Conservation (phyloP, 2,113 vertebrate genomes). For the Brachyhypopomus occidentalis region DNA sequence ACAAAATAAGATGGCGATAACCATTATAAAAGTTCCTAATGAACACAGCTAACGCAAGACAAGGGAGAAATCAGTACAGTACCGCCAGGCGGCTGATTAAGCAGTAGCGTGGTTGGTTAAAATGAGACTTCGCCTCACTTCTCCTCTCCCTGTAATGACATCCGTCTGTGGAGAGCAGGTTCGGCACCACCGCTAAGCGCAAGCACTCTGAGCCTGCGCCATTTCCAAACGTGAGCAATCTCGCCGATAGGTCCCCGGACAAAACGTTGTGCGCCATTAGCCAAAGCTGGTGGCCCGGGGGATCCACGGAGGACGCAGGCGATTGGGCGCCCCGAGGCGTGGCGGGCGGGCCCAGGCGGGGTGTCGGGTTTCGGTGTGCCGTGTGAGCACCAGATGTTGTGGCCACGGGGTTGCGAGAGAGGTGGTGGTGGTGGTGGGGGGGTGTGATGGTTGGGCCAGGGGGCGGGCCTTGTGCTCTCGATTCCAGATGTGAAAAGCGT, state of each 20-base stretch:
- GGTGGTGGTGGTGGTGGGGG: slow-evolving; percentile 1
- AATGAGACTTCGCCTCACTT: slow-evolving; percentile 13
- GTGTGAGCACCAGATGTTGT: slow-evolving; percentile 68
- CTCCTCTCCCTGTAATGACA: slow-evolving; percentile 12
- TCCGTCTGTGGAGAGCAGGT: slow-evolving; percentile 19
- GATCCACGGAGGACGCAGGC: slow-evolving; percentile 1
- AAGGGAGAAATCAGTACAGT: neutral
- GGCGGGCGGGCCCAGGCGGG: slow-evolving; percentile 43
- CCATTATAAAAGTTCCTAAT: slow-evolving; percentile 4
- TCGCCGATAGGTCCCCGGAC: slow-evolving; percentile 7
- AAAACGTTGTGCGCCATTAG: slow-evolving; percentile 7
- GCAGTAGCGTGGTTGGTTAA: neutral
- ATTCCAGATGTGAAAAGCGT: slow-evolving; percentile 64
- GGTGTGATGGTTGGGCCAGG: neutral
- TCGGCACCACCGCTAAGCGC: slow-evolving; percentile 8
- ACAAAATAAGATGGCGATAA: slow-evolving; percentile 1
- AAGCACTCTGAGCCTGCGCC: neutral
- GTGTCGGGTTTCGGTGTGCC: slow-evolving; percentile 53
- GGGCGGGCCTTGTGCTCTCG: slow-evolving; percentile 16
- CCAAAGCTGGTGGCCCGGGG: neutral
- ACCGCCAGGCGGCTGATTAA: neutral
- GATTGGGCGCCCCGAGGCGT: neutral
- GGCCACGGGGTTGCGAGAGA: slow-evolving; percentile 51
- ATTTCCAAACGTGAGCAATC: slow-evolving; percentile 13
- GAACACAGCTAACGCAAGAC: neutral